Percentiles rank a stretch among this genome's conserved stretches.
Evolutionary conservation across 2,113 vertebrate species (phyloP).

Genomic region (Cebus imitator): DNA sequence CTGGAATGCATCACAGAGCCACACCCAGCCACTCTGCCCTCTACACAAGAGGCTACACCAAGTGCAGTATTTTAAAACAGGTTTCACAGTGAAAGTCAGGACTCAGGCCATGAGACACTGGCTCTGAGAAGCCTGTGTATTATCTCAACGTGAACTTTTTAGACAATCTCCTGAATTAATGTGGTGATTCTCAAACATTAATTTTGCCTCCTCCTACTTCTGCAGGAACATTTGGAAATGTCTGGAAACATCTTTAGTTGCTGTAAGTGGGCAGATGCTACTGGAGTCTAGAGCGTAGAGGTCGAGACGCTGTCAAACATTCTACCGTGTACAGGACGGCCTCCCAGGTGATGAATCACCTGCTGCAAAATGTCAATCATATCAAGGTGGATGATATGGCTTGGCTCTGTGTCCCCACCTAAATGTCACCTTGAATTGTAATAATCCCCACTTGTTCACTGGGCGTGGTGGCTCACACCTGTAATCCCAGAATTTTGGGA

Average conservation of each 20-base stretch:
- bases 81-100: no score
- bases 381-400: not conserved
- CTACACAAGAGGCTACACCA: not conserved
- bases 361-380: no score
- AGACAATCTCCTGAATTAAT: not conserved
- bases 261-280: not conserved
- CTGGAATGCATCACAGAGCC: not conserved
- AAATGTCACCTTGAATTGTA: no score
- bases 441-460: no score
- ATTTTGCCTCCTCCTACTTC: not conserved
- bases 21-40: not conserved
- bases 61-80: not conserved
- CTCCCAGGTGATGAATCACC: no score
- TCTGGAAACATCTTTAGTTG: no score
- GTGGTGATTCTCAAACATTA: rapidly evolving
- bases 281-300: not conserved
- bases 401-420: no score
- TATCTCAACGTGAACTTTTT: not conserved
- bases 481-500: no score
- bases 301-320: not conserved
- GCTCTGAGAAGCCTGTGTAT: not conserved
- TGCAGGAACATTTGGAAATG: no score
- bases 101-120: not conserved
- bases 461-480: no score
- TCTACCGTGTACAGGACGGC: rapidly evolving